Conservation (phyloP, 2,888 invertebrate species). For the Melanotus villosus region DNA sequence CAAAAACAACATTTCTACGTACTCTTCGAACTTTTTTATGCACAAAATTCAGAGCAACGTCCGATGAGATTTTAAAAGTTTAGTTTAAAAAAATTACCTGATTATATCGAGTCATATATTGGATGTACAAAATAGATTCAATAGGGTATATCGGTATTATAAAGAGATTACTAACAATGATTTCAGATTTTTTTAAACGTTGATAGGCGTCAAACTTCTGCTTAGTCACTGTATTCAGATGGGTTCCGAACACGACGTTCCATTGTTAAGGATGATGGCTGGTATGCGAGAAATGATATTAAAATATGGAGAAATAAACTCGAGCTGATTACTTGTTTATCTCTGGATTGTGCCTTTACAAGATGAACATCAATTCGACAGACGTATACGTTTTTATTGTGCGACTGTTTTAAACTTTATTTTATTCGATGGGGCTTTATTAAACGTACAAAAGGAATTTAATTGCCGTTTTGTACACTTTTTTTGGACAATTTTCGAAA, state of each 20-base stretch:
- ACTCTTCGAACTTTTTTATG: slow-evolving; percentile 2
- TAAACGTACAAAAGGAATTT: background rate
- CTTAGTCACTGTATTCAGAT: slow-evolving; percentile 55
- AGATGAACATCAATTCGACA: slow-evolving; percentile 10
- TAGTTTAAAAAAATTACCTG: slow-evolving; percentile 25
- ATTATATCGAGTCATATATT: slow-evolving; percentile 36
- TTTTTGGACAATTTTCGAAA: no score
- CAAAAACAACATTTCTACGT: slow-evolving; percentile 1
- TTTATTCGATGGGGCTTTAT: background rate
- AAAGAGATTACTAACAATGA: slow-evolving; percentile 61
- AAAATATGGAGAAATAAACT: slow-evolving; percentile 54
- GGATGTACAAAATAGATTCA: slow-evolving; percentile 39
- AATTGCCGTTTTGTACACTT: no score
- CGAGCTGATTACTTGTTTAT: slow-evolving; percentile 48
- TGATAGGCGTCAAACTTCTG: slow-evolving; percentile 58
- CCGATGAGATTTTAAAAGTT: slow-evolving; percentile 2
- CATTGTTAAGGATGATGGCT: slow-evolving; percentile 56
- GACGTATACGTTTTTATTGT: slow-evolving; percentile 15
- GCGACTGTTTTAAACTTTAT: slow-evolving; percentile 5
- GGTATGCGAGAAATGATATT: slow-evolving; percentile 54
- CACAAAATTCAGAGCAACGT: slow-evolving; percentile 17
- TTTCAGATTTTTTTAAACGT: slow-evolving; percentile 58
- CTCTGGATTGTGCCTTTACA: slow-evolving; percentile 27
- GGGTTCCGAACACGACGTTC: slow-evolving; percentile 54
- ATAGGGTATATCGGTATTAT: slow-evolving; percentile 58